Conservation (phyloP, 1,140 invertebrate species). For the Pseudomyrmex flavicornis region DNA sequence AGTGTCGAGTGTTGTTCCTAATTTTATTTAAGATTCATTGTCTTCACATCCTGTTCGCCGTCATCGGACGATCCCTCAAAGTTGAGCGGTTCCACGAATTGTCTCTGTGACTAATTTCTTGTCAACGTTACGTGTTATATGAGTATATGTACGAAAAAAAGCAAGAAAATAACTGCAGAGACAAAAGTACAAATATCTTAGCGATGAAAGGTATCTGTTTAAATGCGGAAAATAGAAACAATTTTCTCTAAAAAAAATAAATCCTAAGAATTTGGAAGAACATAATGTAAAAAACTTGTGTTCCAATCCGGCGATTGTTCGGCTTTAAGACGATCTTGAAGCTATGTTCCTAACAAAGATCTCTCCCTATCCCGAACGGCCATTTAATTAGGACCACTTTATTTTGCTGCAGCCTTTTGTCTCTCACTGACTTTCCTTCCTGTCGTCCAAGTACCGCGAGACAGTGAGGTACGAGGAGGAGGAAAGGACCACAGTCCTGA, state of each 20-base stretch:
- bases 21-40: slow-evolving; percentile 74
- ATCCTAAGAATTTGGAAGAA: background rate
- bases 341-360: slow-evolving; percentile 68
- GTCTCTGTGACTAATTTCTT: slow-evolving; percentile 13
- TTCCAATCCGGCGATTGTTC: slow-evolving; percentile 54
- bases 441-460: slow-evolving; percentile 65
- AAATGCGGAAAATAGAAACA: background rate
- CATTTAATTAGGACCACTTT: slow-evolving; percentile 83
- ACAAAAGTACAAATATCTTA: background rate
- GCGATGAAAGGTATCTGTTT: background rate
- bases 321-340: slow-evolving; percentile 67
- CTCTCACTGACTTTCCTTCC: slow-evolving; percentile 73
- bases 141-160: background rate
- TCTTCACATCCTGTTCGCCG: slow-evolving; percentile 66
- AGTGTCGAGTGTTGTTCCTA: slow-evolving; percentile 65
- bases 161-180: background rate
- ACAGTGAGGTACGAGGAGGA: slow-evolving; percentile 45
- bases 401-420: slow-evolving; percentile 78
- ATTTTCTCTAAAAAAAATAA: background rate
- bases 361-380: slow-evolving; percentile 65
- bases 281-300: background rate
- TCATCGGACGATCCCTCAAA: slow-evolving; percentile 30
- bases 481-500: slow-evolving; percentile 58
- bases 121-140: background rate
- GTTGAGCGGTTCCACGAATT: slow-evolving; percentile 13